Evolutionary conservation across 2,888 invertebrate genomes (phyloP).

Genomic region (Scotopteryx bipunctaria): DNA sequence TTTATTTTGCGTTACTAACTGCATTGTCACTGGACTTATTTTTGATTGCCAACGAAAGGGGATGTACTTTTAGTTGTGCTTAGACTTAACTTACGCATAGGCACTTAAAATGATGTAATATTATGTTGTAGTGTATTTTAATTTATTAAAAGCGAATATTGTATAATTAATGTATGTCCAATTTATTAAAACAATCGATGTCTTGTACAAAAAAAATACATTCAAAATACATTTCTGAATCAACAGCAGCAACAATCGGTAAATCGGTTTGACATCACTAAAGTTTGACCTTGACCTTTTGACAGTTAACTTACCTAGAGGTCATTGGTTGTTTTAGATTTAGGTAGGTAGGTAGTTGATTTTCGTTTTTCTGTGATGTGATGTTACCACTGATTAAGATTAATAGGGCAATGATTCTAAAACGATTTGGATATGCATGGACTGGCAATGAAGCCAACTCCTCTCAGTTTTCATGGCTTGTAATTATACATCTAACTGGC

Average conservation of each 20-base stretch:
- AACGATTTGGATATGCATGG: too few relatives aligned
- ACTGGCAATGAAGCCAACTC: neutral
- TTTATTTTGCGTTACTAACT: slow-evolving; percentile 69
- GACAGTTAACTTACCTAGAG: slow-evolving; percentile 12
- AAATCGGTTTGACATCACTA: slow-evolving; percentile 22
- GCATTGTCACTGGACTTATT: slow-evolving; percentile 68
- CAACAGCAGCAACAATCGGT: too few relatives aligned
- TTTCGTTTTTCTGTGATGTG: too few relatives aligned
- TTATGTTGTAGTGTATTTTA: neutral
- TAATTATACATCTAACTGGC: neutral
- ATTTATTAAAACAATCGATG: neutral
- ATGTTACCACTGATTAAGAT: too few relatives aligned
- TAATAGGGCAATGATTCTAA: too few relatives aligned
- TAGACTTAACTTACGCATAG: slow-evolving; percentile 37
- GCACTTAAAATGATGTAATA: neutral
- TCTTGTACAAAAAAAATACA: too few relatives aligned
- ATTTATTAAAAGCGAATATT: neutral
- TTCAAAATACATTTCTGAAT: too few relatives aligned
- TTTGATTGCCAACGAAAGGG: slow-evolving; percentile 76
- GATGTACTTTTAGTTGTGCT: slow-evolving; percentile 78
- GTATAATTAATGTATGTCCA: neutral
- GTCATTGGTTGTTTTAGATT: too few relatives aligned
- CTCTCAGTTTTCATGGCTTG: neutral
- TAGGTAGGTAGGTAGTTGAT: too few relatives aligned
- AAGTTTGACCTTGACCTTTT: slow-evolving; percentile 26